A percentile compares a stretch with the other conserved stretches of the same genome.
Evolutionary conservation across 2,797 vertebrate genomes (phyloP).

Genomic region (Danio kyathit): DNA sequence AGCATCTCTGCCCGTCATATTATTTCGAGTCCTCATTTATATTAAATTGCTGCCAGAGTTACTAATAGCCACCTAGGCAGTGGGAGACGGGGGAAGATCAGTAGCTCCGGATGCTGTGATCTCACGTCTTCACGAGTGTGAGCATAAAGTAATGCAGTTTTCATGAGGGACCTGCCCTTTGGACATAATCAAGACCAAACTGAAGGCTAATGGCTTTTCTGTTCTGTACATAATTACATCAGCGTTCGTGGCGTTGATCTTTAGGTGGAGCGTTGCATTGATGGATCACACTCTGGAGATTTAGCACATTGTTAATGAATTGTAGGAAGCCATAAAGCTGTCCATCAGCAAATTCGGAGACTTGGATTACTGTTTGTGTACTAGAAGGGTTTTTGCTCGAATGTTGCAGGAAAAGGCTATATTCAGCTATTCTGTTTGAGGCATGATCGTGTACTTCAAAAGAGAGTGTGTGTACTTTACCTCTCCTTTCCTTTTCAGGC

Average conservation of each 20-base stretch:
- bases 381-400: slow-evolving; percentile 1
- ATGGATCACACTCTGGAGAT: slow-evolving; percentile 23
- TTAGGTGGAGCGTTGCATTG: neutral
- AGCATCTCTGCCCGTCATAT: slow-evolving; percentile 18
- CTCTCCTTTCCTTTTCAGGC: slow-evolving; percentile 29
- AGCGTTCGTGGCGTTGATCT: slow-evolving; percentile 4
- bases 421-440: slow-evolving; percentile 77
- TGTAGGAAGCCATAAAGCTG: slow-evolving; percentile 2
- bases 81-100: slow-evolving; percentile 8
- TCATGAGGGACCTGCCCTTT: slow-evolving; percentile 45
- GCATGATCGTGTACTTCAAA: slow-evolving; percentile 73
- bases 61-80: slow-evolving; percentile 37
- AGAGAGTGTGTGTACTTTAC: neutral
- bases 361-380: slow-evolving; percentile 10
- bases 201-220: slow-evolving; percentile 31
- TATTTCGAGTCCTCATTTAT: slow-evolving; percentile 45
- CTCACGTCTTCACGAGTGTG: slow-evolving; percentile 47
- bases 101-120: slow-evolving; percentile 56
- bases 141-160: slow-evolving; percentile 22
- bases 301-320: slow-evolving; percentile 31
- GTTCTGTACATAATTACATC: slow-evolving; percentile 47
- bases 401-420: slow-evolving; percentile 53
- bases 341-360: neutral
- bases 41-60: slow-evolving; percentile 21
- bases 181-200: slow-evolving; percentile 48